Evolutionary conservation across 2,888 invertebrate species (phyloP), one percentile per base, ranked within the genome.

Genomic region (Xanthorhoe designata): DNA sequence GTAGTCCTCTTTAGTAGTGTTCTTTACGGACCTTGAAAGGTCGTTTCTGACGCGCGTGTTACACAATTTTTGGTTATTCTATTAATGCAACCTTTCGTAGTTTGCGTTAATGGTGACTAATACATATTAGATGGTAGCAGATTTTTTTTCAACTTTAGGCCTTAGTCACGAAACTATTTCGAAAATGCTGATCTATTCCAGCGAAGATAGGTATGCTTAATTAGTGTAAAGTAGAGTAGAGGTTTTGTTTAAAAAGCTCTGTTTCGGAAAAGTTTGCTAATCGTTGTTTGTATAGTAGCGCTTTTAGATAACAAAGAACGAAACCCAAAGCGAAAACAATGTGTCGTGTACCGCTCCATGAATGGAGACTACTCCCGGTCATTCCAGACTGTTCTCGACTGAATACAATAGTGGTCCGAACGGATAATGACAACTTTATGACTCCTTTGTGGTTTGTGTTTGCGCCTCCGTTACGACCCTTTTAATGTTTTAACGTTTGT

Each of bases 41-140:
- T 51, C 35, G 38, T 10, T 38, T 13, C 18, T 51, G 51, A 59
- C 51, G 59, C 32, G 35, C 18, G 9, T 58, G 59, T 19, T 35
- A 24, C 32, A 32, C 32, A 32, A 32, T 32, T 49, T 57, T 49
- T 15, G 18, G 10, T 32, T 49, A 57, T 24, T 24, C 4, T 24
- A 24, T 24, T 3, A 24, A 24, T 17, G 57, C 57, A 47, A 57
- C 32, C 32, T 32, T 32, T 32, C 32, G 32, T 32, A 32, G 32
- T 6, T 32, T 32, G 4, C 6, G 10, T 19, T 7, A 42, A 8
- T n/a, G 42, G 42, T 42, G 32, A 32, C n/a, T 42, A 13, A 42
- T 42, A 13, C 13, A 13, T 24, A 42, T 13, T 42, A 42, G 42
- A 42, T 42, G 42, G 13, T 42, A 13, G 42, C 1, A 42, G 42